These are phyloP conservation scores for Garrulus glandarius DNA, from an alignment of 2,797 vertebrate genomes.

Conservation along the genomic window DNA sequence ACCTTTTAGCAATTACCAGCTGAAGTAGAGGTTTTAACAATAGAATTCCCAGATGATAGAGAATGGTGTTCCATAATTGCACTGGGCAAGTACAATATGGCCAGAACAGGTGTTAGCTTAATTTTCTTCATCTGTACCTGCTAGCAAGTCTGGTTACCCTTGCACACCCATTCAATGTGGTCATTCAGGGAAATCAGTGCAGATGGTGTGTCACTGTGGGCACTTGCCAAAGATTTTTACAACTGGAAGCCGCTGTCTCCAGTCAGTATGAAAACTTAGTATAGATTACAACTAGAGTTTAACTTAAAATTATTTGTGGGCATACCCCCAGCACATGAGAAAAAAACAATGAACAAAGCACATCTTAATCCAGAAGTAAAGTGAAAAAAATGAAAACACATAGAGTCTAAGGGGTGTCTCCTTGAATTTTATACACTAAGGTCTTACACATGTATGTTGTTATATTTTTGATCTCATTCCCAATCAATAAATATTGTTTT, in stretches of 20 bases:
- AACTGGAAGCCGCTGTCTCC: neutral
- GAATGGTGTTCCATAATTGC: neutral
- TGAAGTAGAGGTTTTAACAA: neutral
- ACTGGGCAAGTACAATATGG: neutral
- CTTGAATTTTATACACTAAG: neutral
- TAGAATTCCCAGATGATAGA: neutral
- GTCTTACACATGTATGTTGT: neutral
- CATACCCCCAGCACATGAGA: neutral
- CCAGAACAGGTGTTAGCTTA: slow-evolving; percentile 32
- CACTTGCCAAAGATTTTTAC: neutral
- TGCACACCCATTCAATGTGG: neutral
- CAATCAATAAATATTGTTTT: neutral
- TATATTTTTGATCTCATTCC: neutral
- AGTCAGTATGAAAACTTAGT: neutral
- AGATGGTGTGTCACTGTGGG: neutral
- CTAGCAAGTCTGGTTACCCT: slow-evolving; percentile 22
- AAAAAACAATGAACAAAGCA: neutral
- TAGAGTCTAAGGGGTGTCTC: neutral
- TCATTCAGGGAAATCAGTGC: neutral
- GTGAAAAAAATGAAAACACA: neutral
- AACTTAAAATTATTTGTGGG: neutral
- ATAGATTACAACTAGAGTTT: neutral
- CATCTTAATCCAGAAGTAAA: neutral
- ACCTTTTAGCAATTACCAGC: neutral
- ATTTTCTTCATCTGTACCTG: slow-evolving; percentile 34